Conservation (phyloP, 1,140 invertebrate species). For the Drosophila rhopaloa region DNA sequence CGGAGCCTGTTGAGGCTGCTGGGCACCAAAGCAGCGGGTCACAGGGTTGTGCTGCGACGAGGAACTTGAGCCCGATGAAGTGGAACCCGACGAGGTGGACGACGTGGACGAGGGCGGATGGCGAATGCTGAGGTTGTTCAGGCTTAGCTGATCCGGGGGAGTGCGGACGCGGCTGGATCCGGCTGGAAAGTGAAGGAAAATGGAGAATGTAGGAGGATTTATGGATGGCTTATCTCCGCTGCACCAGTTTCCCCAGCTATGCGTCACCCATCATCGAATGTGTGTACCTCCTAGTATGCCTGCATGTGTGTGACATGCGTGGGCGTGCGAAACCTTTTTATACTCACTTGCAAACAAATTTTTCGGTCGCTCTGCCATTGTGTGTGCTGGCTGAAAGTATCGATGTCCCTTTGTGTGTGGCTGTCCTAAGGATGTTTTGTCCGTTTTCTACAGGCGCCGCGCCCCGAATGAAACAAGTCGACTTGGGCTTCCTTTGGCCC, state of each 20-base stretch:
- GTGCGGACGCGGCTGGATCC: slow-evolving; percentile 71
- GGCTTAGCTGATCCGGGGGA: slow-evolving; percentile 77
- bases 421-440: slow-evolving; percentile 33
- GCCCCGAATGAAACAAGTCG: slow-evolving; percentile 59
- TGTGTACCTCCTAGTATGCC: slow-evolving; percentile 19
- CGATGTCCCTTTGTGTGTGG: slow-evolving; percentile 43
- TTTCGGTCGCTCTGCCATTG: slow-evolving; percentile 80
- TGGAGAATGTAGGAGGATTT: not conserved
- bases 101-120: slow-evolving; percentile 80
- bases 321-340: slow-evolving; percentile 15
- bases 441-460: slow-evolving; percentile 70
- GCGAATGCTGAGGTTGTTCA: slow-evolving; percentile 76
- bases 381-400: slow-evolving; percentile 40
- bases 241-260: slow-evolving; percentile 28
- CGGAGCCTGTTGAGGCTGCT: slow-evolving; percentile 34
- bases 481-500: slow-evolving; percentile 13
- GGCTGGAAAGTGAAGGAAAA: slow-evolving; percentile 39
- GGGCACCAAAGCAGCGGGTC: slow-evolving; percentile 62
- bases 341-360: slow-evolving; percentile 83
- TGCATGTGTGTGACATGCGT: slow-evolving; percentile 44
- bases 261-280: slow-evolving; percentile 45
- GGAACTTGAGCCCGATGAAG: slow-evolving; percentile 81
- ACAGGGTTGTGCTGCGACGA: slow-evolving; percentile 76
- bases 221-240: slow-evolving; percentile 49
- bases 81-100: slow-evolving; percentile 81